These are phyloP conservation scores for Brachionus rotundiformis DNA, from an alignment of 1,140 invertebrate species.

Conservation along the genomic window DNA sequence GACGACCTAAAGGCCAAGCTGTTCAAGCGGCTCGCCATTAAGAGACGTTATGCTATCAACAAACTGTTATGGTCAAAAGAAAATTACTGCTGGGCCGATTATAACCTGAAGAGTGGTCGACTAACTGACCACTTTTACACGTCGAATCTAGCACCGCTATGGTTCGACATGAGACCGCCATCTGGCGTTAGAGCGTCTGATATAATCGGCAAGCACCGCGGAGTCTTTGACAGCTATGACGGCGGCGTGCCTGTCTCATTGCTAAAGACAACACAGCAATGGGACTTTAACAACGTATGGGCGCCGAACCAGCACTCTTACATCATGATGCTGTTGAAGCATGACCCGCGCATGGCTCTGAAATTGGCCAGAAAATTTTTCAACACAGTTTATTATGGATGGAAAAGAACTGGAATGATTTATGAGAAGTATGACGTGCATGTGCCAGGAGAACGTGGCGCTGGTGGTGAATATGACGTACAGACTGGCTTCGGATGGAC, in stretches of 20 bases:
- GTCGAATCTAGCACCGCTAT: conserved; percentile 80
- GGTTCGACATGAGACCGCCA: conserved; percentile 68
- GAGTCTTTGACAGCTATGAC: not conserved
- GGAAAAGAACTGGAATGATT: conserved; percentile 73
- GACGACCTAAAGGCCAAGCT: not conserved
- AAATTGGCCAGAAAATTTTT: conserved; percentile 79
- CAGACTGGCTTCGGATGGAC: conserved; percentile 92
- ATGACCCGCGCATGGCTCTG: conserved; percentile 73
- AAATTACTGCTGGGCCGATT: conserved; percentile 82
- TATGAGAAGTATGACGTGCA: conserved; percentile 84
- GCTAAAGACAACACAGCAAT: conserved; percentile 80
- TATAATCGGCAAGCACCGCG: not conserved
- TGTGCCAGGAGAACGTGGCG: conserved; percentile 71
- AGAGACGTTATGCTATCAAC: conserved; percentile 67
- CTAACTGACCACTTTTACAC: conserved; percentile 72
- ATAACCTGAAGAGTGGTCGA: conserved; percentile 71
- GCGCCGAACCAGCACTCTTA: conserved; percentile 71
- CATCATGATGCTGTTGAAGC: conserved; percentile 56
- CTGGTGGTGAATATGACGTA: conserved; percentile 84
- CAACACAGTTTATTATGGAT: conserved; percentile 77
- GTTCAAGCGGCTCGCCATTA: not conserved
- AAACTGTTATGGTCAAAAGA: conserved; percentile 77
- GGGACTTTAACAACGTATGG: conserved; percentile 93
- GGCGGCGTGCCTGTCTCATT: conserved; percentile 76
- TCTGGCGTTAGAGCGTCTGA: not conserved